phyloP scores from a whole-genome alignment of 2,797 vertebrate genomes.

The Chrosomus eos region DNA sequence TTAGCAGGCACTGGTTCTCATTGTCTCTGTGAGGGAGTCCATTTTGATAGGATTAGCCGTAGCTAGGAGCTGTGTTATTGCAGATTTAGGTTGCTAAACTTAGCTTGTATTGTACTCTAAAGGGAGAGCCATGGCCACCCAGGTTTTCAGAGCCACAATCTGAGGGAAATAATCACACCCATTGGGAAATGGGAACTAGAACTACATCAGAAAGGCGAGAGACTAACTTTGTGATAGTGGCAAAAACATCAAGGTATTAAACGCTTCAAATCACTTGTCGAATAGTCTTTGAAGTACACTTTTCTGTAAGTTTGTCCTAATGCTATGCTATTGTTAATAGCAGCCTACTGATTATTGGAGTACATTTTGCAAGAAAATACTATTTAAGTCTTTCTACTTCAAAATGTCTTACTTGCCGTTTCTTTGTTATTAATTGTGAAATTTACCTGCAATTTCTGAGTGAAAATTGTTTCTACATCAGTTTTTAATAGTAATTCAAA shows the following conservation, averaged over 20 bases:
- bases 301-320: background rate
- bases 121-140: constrained; percentile 79
- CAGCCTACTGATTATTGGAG: background rate
- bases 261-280: background rate
- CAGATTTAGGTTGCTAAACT: constrained; percentile 79
- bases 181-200: constrained; percentile 61
- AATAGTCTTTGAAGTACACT: background rate
- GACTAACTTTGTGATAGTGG: constrained; percentile 58
- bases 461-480: background rate
- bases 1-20: constrained; percentile 71
- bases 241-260: too few species aligned
- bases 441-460: background rate
- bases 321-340: background rate
- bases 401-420: background rate
- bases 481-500: background rate
- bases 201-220: constrained; percentile 57
- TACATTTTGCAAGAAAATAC: background rate
- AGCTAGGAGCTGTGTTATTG: constrained; percentile 77
- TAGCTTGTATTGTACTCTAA: constrained; percentile 73
- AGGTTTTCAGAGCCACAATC: constrained; percentile 71
- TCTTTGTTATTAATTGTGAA: background rate
- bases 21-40: constrained; percentile 78
- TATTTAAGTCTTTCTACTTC: background rate
- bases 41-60: constrained; percentile 83
- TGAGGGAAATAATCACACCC: constrained; percentile 64